phyloP scores from a whole-genome alignment of 2,113 vertebrate species.

The Aldabrachelys gigantea region DNA sequence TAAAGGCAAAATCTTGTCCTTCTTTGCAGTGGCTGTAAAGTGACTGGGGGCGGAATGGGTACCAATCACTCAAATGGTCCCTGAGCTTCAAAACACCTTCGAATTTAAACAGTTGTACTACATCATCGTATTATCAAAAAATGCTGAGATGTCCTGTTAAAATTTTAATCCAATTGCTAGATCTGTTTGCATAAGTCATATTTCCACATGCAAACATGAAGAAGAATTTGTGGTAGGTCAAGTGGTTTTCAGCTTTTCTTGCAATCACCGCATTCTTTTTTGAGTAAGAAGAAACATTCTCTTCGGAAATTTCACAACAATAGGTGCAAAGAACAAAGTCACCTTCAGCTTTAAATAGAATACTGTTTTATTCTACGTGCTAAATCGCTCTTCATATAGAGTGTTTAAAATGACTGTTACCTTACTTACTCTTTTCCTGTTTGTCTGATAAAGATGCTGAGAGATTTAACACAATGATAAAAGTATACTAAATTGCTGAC shows the following conservation, averaged over 20 bases:
- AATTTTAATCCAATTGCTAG: background rate
- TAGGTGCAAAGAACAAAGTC: background rate
- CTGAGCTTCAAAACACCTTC: background rate
- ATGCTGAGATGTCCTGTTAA: background rate
- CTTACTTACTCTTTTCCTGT: background rate
- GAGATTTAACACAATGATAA: background rate
- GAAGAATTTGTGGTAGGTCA: background rate
- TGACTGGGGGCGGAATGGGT: background rate
- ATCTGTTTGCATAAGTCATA: background rate
- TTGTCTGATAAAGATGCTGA: background rate
- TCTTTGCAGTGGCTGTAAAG: background rate
- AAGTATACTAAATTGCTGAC: background rate
- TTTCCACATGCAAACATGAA: background rate
- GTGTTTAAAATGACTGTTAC: background rate
- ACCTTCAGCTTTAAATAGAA: background rate
- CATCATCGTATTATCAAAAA: background rate
- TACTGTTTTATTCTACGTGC: background rate
- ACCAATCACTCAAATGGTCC: background rate
- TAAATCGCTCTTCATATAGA: background rate
- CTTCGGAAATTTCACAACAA: background rate
- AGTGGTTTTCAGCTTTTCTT: background rate
- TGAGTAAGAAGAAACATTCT: background rate
- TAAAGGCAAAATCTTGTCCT: rapidly evolving
- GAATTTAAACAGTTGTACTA: background rate
- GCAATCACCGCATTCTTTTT: background rate